Conservation (phyloP, 2,113 vertebrate genomes). For the Columbina picui region DNA sequence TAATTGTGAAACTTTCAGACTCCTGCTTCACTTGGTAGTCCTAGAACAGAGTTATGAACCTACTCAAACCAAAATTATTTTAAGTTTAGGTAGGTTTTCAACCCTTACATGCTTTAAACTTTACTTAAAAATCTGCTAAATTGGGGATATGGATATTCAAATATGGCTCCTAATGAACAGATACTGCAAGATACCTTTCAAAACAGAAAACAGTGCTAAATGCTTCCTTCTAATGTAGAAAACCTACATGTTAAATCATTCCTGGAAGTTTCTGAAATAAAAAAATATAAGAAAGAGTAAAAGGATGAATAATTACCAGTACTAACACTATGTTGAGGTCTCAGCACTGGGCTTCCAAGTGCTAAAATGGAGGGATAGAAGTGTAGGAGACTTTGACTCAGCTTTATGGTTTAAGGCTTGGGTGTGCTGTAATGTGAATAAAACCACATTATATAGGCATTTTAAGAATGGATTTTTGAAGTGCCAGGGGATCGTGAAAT, state of each 20-base stretch:
- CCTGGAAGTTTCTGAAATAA: neutral
- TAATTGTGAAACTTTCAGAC: neutral
- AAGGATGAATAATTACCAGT: neutral
- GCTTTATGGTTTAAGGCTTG: neutral
- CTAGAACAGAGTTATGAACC: neutral
- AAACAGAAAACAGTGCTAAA: neutral
- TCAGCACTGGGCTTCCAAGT: neutral
- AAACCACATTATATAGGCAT: neutral
- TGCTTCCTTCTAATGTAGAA: constrained; percentile 36
- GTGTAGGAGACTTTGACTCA: neutral
- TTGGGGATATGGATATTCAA: neutral
- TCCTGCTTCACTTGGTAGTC: neutral
- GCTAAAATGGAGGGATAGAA: neutral
- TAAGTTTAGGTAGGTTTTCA: neutral
- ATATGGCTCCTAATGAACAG: neutral
- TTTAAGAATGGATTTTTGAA: constrained; percentile 13
- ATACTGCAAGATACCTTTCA: neutral
- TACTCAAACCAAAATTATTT: neutral
- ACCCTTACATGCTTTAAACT: neutral
- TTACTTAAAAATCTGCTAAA: neutral
- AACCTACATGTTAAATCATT: neutral
- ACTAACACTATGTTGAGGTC: neutral
- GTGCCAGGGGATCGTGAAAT: neutral
- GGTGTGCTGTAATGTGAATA: neutral
- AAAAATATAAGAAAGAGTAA: neutral